Evolutionary conservation across 2,888 invertebrate species (phyloP).

Genomic region (Campoplex capitator): DNA sequence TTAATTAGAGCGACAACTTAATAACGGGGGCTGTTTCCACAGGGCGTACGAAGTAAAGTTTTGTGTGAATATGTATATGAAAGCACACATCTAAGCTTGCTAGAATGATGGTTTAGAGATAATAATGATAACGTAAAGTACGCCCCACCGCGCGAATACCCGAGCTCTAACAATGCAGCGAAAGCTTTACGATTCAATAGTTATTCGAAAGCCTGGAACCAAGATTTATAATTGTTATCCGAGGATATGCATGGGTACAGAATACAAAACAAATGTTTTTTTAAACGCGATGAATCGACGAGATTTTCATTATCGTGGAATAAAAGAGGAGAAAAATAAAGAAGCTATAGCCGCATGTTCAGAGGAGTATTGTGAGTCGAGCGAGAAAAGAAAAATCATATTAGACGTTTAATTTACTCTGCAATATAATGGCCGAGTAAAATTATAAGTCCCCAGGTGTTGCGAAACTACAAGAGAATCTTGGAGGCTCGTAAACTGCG

Average conservation of each 20-base stretch:
- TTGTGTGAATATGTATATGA: not conserved
- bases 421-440: constrained; percentile 78
- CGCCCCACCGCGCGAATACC: constrained; percentile 25
- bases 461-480: constrained; percentile 75
- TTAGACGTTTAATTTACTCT: constrained; percentile 80
- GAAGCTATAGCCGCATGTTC: not conserved
- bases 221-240: not conserved
- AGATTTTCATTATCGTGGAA: constrained; percentile 62
- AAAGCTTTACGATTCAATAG: constrained; percentile 38
- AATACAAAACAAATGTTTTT: constrained; percentile 47
- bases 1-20: constrained; percentile 61
- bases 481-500: constrained; percentile 79
- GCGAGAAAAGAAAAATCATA: constrained; percentile 73
- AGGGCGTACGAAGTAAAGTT: not conserved
- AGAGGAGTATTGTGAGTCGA: constrained; percentile 52
- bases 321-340: not conserved
- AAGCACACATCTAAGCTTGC: not conserved
- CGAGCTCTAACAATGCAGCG: constrained; percentile 36
- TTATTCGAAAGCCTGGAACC: constrained; percentile 34
- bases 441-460: constrained; percentile 81
- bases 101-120: constrained; percentile 50
- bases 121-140: constrained; percentile 50
- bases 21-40: constrained; percentile 44
- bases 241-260: not conserved
- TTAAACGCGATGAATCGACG: constrained; percentile 56